Conservation (phyloP, 2,113 vertebrate genomes). For the Sylvilagus bachmani region DNA sequence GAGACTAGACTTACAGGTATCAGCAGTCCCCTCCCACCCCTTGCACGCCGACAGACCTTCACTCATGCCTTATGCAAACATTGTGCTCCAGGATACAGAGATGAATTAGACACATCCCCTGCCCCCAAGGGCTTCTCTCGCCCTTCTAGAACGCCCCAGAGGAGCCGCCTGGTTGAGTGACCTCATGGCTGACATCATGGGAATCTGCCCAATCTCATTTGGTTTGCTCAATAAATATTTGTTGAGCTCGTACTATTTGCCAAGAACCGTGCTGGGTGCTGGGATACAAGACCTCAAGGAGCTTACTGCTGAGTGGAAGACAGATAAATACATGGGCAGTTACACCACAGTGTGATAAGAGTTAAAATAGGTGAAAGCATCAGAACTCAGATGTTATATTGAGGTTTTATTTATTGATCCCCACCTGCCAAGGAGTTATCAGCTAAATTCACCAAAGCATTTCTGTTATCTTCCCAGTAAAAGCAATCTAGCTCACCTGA, state of each 20-base stretch:
- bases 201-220: constrained; percentile 75
- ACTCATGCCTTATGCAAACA: constrained; percentile 60
- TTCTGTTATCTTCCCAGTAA: constrained; percentile 33
- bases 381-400: not conserved
- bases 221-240: constrained; percentile 81
- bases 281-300: constrained; percentile 61
- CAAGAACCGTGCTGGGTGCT: constrained; percentile 64
- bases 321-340: not conserved
- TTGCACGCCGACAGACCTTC: constrained; percentile 26
- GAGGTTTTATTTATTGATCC: not conserved
- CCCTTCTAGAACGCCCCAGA: constrained; percentile 58
- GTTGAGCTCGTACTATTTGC: constrained; percentile 72
- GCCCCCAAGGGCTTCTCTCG: not conserved
- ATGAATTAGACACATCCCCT: constrained; percentile 25
- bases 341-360: not conserved
- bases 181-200: constrained; percentile 78
- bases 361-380: constrained; percentile 11
- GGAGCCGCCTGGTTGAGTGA: not conserved
- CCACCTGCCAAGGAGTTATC: not conserved
- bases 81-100: not conserved
- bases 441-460: not conserved
- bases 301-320: constrained; percentile 43
- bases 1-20: not conserved
- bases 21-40: not conserved
- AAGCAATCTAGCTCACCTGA: not conserved